Evolutionary conservation across 2,797 vertebrate species (phyloP).

Genomic region (Acropternis orthonyx): DNA sequence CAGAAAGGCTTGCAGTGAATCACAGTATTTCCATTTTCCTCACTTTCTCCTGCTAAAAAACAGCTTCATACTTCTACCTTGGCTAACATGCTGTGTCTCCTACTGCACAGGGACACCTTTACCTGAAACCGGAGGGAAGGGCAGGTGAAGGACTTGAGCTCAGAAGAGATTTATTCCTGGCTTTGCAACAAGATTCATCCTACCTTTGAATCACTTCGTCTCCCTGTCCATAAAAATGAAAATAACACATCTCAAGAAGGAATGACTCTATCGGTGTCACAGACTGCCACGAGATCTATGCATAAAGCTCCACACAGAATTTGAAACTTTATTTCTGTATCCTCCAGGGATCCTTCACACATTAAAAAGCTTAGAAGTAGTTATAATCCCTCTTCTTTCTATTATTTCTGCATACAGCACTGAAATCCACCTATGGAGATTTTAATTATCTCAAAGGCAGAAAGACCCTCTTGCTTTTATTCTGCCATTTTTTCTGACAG

Average conservation of each 20-base stretch:
- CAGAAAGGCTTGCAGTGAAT: constrained; percentile 20
- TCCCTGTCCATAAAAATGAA: not conserved
- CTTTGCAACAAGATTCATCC: not conserved
- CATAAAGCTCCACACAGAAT: not conserved
- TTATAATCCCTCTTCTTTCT: not conserved
- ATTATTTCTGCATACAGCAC: not conserved
- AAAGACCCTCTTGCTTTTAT: not conserved
- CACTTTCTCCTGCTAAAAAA: constrained; percentile 1
- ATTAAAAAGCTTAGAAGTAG: constrained; percentile 15
- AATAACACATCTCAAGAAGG: not conserved
- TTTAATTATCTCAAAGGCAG: not conserved
- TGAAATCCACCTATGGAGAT: constrained; percentile 4
- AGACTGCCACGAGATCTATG: not conserved
- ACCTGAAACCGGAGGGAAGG: not conserved
- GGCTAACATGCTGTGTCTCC: not conserved
- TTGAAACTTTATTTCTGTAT: constrained; percentile 22
- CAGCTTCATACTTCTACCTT: not conserved
- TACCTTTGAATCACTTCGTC: not conserved
- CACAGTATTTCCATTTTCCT: not conserved
- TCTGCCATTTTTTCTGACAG: not conserved
- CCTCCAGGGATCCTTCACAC: constrained; percentile 10
- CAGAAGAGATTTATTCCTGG: not conserved
- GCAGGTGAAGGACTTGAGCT: not conserved
- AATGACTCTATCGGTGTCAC: not conserved
- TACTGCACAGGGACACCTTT: not conserved